Evolutionary conservation across 2,113 vertebrate species (phyloP).

Genomic region (Ictidomys tridecemlineatus): DNA sequence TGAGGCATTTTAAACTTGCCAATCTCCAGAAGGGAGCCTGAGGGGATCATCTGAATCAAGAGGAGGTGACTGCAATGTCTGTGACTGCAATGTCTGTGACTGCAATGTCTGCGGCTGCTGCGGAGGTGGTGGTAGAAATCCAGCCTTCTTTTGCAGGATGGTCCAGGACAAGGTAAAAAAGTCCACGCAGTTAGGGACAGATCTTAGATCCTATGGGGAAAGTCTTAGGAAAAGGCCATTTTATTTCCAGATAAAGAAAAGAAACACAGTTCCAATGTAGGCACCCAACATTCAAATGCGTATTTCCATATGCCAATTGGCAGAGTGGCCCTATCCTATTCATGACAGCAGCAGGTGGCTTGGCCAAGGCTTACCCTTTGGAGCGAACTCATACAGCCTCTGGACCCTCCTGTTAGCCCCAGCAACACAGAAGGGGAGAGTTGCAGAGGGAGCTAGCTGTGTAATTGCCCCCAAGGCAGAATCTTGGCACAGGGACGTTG

Average conservation of each 20-base stretch:
- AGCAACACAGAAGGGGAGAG: not conserved
- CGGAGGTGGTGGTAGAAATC: not conserved
- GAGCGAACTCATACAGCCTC: not conserved
- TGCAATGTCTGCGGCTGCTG: not conserved
- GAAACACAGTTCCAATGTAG: not conserved
- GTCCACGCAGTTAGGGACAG: not conserved
- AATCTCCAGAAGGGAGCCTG: not conserved
- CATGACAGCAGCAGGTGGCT: conserved; percentile 67
- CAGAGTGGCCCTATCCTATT: conserved; percentile 50
- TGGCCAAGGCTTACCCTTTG: conserved; percentile 2
- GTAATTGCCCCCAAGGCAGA: not conserved
- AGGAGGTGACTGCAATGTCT: too few species aligned
- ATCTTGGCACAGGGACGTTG: not conserved
- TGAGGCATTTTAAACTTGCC: fast-evolving
- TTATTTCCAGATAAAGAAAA: conserved; percentile 62
- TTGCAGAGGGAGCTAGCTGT: too few species aligned
- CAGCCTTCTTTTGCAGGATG: not conserved
- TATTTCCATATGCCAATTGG: conserved; percentile 64
- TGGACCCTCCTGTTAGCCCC: conserved; percentile 24
- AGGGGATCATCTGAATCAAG: not conserved
- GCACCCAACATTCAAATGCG: conserved; percentile 60
- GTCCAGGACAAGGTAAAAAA: not conserved
- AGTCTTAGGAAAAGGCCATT: not conserved
- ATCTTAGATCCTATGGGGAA: not conserved
- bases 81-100: too few species aligned